Conservation (phyloP, 2,113 vertebrate species). For the Festucalex cinctus region DNA sequence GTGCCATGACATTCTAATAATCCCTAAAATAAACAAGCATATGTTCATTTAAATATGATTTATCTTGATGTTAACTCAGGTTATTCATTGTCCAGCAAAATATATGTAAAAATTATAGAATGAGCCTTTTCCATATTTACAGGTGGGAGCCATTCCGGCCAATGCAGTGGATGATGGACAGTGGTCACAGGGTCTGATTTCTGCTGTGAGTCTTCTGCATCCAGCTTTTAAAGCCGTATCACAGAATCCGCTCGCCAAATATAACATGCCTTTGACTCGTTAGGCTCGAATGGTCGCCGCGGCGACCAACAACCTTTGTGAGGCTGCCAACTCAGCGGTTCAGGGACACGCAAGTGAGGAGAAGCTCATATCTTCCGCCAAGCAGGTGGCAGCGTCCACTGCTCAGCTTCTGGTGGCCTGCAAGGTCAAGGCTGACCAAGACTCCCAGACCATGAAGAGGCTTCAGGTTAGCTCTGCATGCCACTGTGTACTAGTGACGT, state of each 20-base stretch:
- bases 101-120: background rate
- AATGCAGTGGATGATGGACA: slow-evolving; percentile 95
- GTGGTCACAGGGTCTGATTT: slow-evolving; percentile 99
- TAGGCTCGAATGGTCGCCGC: slow-evolving; percentile 95
- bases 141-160: slow-evolving; percentile 92
- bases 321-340: slow-evolving; percentile 90
- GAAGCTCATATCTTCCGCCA: slow-evolving; percentile 94
- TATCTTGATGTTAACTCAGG: background rate
- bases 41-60: background rate
- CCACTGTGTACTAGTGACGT: background rate
- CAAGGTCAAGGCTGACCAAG: slow-evolving; percentile 97
- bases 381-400: slow-evolving; percentile 93
- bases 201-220: slow-evolving; percentile 82
- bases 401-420: slow-evolving; percentile 96
- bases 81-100: background rate
- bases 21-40: background rate
- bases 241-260: no score
- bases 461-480: slow-evolving; percentile 81
- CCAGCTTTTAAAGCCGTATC: background rate
- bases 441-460: slow-evolving; percentile 96
- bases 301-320: slow-evolving; percentile 93
- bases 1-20: background rate
- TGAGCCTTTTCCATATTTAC: slow-evolving; percentile 13
- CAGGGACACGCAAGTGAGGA: slow-evolving; percentile 95
- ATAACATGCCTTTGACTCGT: background rate